A percentile compares a stretch with the other conserved stretches of the same genome.
These are phyloP conservation scores for Mystacides longicornis DNA, from an alignment of 2,888 invertebrate genomes.

Conservation along the genomic window DNA sequence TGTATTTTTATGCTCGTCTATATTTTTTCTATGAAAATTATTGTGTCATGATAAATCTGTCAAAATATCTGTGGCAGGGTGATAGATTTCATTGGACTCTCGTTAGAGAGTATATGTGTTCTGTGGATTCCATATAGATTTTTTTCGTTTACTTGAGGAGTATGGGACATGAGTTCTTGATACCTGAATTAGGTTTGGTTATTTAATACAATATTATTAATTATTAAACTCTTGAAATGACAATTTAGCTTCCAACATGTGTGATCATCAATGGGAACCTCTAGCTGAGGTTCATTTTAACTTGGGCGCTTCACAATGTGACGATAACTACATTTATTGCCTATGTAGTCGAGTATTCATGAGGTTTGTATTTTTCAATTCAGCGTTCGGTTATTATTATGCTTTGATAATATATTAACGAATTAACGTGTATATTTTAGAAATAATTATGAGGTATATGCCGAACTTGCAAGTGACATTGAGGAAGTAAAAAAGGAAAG, in stretches of 20 bases:
- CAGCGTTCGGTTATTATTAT: background rate
- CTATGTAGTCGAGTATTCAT: slow-evolving; percentile 64
- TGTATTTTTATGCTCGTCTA: too few relatives aligned
- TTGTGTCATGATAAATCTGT: too few relatives aligned
- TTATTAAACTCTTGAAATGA: too few relatives aligned
- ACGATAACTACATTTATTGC: slow-evolving; percentile 55
- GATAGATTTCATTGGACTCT: too few relatives aligned
- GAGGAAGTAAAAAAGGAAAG: slow-evolving; percentile 21
- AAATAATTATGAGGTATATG: slow-evolving; percentile 20
- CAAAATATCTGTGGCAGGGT: too few relatives aligned
- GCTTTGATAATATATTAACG: background rate
- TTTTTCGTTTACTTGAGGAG: too few relatives aligned
- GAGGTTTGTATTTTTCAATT: slow-evolving; percentile 46
- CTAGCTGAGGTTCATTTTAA: slow-evolving; percentile 56
- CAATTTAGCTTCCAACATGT: slow-evolving; percentile 30
- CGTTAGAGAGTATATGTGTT: too few relatives aligned
- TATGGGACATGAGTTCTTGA: too few relatives aligned
- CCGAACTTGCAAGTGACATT: slow-evolving; percentile 21
- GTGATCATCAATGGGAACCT: slow-evolving; percentile 55
- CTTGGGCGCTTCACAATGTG: slow-evolving; percentile 35
- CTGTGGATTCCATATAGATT: too few relatives aligned
- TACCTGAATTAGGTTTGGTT: too few relatives aligned
- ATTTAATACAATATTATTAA: too few relatives aligned
- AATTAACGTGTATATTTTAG: slow-evolving; percentile 22
- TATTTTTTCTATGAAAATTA: too few relatives aligned